Percentiles rank a stretch among this genome's conserved stretches.
These are phyloP conservation scores for Hylia prasina DNA, from an alignment of 2,113 vertebrate species.

Conservation along the genomic window DNA sequence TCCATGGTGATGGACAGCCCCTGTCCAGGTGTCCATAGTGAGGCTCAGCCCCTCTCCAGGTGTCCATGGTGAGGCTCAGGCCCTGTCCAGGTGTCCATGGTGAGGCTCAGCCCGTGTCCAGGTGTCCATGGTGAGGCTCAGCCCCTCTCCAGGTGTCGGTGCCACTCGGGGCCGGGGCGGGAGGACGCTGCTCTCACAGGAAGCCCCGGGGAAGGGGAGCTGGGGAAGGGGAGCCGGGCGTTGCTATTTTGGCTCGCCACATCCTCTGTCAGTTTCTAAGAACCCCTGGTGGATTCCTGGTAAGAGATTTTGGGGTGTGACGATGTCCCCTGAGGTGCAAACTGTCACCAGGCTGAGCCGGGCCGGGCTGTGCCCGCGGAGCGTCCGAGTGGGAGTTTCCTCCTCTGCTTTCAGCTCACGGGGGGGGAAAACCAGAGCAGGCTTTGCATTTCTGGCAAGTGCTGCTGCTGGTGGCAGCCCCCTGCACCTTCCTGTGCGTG, in stretches of 20 bases:
- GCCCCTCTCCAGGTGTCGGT: too few species aligned
- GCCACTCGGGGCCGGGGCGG: too few species aligned
- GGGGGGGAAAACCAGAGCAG: neutral
- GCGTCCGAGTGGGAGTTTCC: neutral
- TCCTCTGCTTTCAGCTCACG: neutral
- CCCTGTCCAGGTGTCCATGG: too few species aligned
- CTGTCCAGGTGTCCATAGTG: neutral
- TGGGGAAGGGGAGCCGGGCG: slow-evolving; percentile 3
- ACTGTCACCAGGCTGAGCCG: neutral
- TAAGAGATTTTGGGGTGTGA: slow-evolving; percentile 43
- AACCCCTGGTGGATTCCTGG: slow-evolving; percentile 68
- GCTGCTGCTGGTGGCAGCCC: neutral
- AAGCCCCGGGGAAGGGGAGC: neutral
- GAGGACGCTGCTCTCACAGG: neutral
- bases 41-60: too few species aligned
- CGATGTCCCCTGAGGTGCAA: neutral
- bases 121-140: neutral
- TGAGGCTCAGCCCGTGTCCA: neutral
- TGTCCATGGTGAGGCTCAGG: neutral
- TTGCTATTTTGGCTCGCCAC: slow-evolving; percentile 73
- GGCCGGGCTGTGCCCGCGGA: neutral
- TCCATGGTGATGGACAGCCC: too few species aligned
- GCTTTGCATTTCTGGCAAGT: neutral
- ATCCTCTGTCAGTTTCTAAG: slow-evolving; percentile 81
- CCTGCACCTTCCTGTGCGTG: neutral